Base-by-base conservation (phyloP, 2,888 invertebrate species). In the Drosophila mayaguana region DNA sequence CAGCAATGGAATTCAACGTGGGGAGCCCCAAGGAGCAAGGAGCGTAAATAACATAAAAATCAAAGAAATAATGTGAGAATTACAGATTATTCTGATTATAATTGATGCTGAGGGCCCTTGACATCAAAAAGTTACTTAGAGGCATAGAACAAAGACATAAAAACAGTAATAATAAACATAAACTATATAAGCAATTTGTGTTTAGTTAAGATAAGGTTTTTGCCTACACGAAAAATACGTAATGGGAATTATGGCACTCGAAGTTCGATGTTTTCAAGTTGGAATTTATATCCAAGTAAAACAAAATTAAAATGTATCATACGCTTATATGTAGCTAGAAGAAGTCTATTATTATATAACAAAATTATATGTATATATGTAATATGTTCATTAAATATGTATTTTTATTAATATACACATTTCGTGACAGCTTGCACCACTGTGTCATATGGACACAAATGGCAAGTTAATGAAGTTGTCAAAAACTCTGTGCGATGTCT, bases 401-500 rank as follows among this genome's bases (percentile, higher is more conserved):
- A 11, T 32, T 50, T 1, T 46, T 16, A 8, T 6, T 5, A 48
- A 8, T 38, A 36, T 36, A 16, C 36, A 36, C 22, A 48, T 63
- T 54, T 32, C 2, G 8, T 25, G 25, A 11, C 6, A 16, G 4
- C n/a, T 55, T 12, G 16, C 11, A 7, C 25, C 78, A 72, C 53
- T 59, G 62, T 63, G 25, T 28, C 32, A 22, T 25, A 12, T 43
- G 43, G 11, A 11, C 68, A 38, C n/a, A n/a, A n/a, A 11, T n/a
- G 32, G 16, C 20, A 0, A 46, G 20, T 54, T 62, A 64, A 76
- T 72, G 56, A 78, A 46, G 61, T 55, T 61, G 67, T 25, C 32
- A 66, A 67, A 38, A 1, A 25, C 40, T 59, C 59, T 71, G 59
- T 56, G 42, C 59, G 34, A 14, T 18, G 43, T 46, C 40, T 32